These are phyloP conservation scores for Odontomyia ornata DNA, from an alignment of 2,888 invertebrate genomes.

Conservation along the genomic window DNA sequence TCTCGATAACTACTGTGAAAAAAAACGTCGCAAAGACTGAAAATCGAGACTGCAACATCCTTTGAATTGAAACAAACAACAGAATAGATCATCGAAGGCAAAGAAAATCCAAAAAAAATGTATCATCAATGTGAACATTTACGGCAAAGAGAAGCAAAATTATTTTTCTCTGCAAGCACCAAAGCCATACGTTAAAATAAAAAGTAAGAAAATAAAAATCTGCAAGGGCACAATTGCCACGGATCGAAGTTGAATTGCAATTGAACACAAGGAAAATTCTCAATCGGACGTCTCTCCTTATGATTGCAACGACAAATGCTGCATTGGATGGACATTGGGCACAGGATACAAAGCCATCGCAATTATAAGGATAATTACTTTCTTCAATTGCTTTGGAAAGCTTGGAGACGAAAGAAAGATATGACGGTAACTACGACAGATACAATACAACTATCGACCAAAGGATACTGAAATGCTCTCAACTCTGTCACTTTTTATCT, in stretches of 20 bases:
- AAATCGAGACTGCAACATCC: too few relatives aligned
- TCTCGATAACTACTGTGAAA: too few relatives aligned
- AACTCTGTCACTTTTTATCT: slow-evolving; percentile 19
- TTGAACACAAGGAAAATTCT: slow-evolving; percentile 32
- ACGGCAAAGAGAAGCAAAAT: too few relatives aligned
- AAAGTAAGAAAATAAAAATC: slow-evolving; percentile 25
- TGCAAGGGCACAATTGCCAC: slow-evolving; percentile 41
- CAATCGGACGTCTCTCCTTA: slow-evolving; percentile 17
- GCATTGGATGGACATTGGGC: slow-evolving; percentile 18
- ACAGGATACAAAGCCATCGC: slow-evolving; percentile 30
- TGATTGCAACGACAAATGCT: slow-evolving; percentile 18
- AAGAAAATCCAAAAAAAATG: too few relatives aligned
- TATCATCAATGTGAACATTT: too few relatives aligned
- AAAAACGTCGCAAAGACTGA: too few relatives aligned
- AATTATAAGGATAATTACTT: slow-evolving; percentile 43
- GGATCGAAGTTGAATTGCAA: slow-evolving; percentile 28
- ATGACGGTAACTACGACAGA: not conserved
- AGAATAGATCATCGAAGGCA: too few relatives aligned
- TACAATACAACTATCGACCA: slow-evolving; percentile 7
- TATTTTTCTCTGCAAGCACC: too few relatives aligned
- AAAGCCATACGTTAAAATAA: not conserved
- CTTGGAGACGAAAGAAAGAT: not conserved
- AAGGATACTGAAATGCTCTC: not conserved
- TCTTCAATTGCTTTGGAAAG: slow-evolving; percentile 31
- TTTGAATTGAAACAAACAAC: too few relatives aligned